These are phyloP conservation scores for Drosophila trapezifrons DNA, from an alignment of 1,140 invertebrate species.

Conservation along the genomic window DNA sequence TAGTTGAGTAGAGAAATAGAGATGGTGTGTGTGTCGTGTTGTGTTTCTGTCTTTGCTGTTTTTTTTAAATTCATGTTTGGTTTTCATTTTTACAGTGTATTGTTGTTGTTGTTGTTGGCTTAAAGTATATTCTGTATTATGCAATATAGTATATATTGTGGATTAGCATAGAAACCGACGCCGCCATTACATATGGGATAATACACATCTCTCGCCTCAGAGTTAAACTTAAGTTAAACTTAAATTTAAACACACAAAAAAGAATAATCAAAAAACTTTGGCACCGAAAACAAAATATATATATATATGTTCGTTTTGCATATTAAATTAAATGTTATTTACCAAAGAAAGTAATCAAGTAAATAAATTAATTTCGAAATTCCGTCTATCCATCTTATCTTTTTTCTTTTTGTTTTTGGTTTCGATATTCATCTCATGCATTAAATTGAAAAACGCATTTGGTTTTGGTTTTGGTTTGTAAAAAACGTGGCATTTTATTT, in stretches of 20 bases:
- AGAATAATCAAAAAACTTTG: conserved; percentile 30
- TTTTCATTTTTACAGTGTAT: conserved; percentile 44
- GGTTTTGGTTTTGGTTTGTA: conserved; percentile 63
- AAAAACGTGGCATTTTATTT: conserved; percentile 74
- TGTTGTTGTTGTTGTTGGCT: conserved; percentile 10
- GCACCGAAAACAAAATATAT: conserved; percentile 54
- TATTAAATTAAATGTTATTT: conserved; percentile 72
- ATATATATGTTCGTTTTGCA: conserved; percentile 31
- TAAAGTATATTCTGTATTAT: conserved; percentile 36
- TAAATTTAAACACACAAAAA: conserved; percentile 66
- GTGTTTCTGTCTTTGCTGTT: conserved; percentile 19
- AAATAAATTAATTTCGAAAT: conserved; percentile 42
- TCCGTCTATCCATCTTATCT: conserved; percentile 4
- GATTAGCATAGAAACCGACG: conserved; percentile 58
- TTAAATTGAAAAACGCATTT: conserved; percentile 75
- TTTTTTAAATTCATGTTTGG: conserved; percentile 5
- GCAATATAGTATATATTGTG: conserved; percentile 36
- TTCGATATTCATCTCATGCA: conserved; percentile 42
- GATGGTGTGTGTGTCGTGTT: conserved; percentile 22
- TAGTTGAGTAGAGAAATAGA: conserved; percentile 16
- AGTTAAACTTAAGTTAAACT: conserved; percentile 57
- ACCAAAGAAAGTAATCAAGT: conserved; percentile 47
- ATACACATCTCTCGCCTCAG: conserved; percentile 44
- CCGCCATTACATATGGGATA: conserved; percentile 50
- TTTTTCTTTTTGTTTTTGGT: conserved; percentile 2